Percentiles rank a stretch among this genome's conserved stretches.
phyloP scores from a whole-genome alignment of 2,797 vertebrate genomes.

The Vespertilio murinus region DNA sequence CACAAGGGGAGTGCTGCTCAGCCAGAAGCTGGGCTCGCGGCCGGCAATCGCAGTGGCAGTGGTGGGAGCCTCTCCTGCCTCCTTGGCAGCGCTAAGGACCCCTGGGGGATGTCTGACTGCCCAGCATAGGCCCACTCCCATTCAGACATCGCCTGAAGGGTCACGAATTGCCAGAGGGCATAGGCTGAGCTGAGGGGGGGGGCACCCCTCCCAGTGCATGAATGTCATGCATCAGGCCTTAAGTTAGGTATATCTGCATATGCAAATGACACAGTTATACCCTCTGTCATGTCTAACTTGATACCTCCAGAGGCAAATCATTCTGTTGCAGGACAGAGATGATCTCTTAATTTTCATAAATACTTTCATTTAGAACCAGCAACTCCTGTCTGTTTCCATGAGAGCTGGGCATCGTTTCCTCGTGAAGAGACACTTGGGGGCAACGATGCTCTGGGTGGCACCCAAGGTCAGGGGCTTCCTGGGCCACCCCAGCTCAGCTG shows the following conservation, averaged over 20 bases:
- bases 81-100: too few relatives aligned
- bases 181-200: too few relatives aligned
- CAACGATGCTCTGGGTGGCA: background rate
- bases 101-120: too few relatives aligned
- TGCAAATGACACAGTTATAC: constrained; percentile 83
- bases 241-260: constrained; percentile 86
- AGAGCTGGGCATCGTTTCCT: constrained; percentile 42
- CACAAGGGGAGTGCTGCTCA: too few relatives aligned
- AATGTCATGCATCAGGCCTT: too few relatives aligned
- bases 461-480: background rate
- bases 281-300: constrained; percentile 76
- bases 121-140: too few relatives aligned
- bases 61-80: too few relatives aligned
- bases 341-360: constrained; percentile 82
- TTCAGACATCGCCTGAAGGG: too few relatives aligned
- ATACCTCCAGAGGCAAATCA: constrained; percentile 83
- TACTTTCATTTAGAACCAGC: constrained; percentile 80
- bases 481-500: background rate
- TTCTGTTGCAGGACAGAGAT: constrained; percentile 78
- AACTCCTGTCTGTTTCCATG: constrained; percentile 76
- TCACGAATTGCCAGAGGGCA: accelerated
- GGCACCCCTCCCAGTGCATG: too few relatives aligned
- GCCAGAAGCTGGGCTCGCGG: too few relatives aligned
- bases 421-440: constrained; percentile 66
- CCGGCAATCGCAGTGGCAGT: too few relatives aligned